Evolutionary conservation across 2,113 vertebrate species (phyloP), one percentile per base, ranked within the genome.

Genomic region (Cololabis saira): DNA sequence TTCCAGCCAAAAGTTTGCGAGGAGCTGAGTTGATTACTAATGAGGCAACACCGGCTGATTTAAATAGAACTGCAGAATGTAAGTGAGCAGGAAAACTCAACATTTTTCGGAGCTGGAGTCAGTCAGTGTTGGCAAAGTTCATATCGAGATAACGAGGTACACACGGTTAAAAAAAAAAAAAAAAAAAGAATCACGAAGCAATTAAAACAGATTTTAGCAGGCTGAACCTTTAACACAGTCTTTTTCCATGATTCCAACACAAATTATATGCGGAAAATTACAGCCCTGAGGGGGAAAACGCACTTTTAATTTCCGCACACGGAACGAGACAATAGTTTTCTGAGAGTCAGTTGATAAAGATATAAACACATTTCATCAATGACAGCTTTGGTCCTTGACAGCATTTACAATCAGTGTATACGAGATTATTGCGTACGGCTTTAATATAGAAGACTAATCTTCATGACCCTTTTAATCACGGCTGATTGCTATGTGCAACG

Each of bases 11-110:
- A 77, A 45, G 54, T 73, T 72, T 62, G 30, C 49, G 24, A 60
- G 47, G 63, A 79, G 74, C 69, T 71, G 63, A 72, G 16, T 27
- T 5, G 76, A 76, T 77, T 84, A 61, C 61, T 82, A 83, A 89
- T 84, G 81, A 84, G 70, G 55, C 55, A 56, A 67, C 45, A 50
- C 18, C 0, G 50, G 16, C 51, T 44, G 59, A 64, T 65, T 75
- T 44, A 44, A 41, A 65, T 50, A 79, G 15, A 54, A 55, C 57
- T 72, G 60, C 15, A 67, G 5, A 64, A 59, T 44, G 66, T 4
- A 13, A 12, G 51, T 2, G 24, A 60, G 42, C 0, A 45, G 41
- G 33, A 78, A 67, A 48, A 51, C 17, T 13, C n/a, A 27, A 50
- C 63, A 37, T 11, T 37, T 55, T 66, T 51, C 13, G 43, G 43